phyloP scores from a whole-genome alignment of 1,140 invertebrate genomes.

The Drosophila insularis region DNA sequence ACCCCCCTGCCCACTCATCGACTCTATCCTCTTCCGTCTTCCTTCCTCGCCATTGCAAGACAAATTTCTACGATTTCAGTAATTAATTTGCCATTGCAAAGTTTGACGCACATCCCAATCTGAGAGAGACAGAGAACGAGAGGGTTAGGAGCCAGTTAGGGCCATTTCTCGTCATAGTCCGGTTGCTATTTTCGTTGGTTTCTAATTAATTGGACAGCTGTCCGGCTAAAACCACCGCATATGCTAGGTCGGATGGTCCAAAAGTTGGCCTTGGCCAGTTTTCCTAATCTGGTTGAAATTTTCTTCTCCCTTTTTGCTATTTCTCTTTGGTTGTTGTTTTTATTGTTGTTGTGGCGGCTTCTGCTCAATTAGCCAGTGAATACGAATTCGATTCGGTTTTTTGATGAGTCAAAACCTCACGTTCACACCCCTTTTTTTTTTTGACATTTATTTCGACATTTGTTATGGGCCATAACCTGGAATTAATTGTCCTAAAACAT shows the following conservation, averaged over 20 bases:
- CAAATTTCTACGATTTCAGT: slow-evolving; percentile 80
- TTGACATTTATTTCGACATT: slow-evolving; percentile 73
- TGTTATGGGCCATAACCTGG: slow-evolving; percentile 47
- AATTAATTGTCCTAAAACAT: slow-evolving; percentile 73
- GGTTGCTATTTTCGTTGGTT: slow-evolving; percentile 49
- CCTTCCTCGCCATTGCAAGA: slow-evolving; percentile 46
- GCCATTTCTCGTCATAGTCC: slow-evolving; percentile 58
- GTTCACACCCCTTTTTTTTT: slow-evolving; percentile 36
- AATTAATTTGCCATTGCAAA: slow-evolving; percentile 80
- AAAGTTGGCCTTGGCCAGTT: slow-evolving; percentile 46
- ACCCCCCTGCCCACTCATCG: no score
- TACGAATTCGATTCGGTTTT: slow-evolving; percentile 10
- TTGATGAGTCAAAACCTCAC: slow-evolving; percentile 51
- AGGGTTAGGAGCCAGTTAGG: slow-evolving; percentile 14
- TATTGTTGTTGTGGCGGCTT: slow-evolving; percentile 20
- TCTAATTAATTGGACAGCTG: slow-evolving; percentile 76
- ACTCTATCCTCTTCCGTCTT: neutral
- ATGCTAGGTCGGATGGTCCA: slow-evolving; percentile 24
- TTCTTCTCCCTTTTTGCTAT: neutral
- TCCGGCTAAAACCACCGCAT: slow-evolving; percentile 54
- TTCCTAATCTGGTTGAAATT: slow-evolving; percentile 26
- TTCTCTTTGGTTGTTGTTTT: slow-evolving; percentile 32
- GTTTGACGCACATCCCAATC: slow-evolving; percentile 44
- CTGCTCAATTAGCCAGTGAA: slow-evolving; percentile 62
- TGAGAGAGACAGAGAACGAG: slow-evolving; percentile 6